A percentile compares a stretch with the other conserved stretches of the same genome.
Evolutionary conservation across 2,113 vertebrate genomes (phyloP).

Genomic region (Etheostoma cragini): DNA sequence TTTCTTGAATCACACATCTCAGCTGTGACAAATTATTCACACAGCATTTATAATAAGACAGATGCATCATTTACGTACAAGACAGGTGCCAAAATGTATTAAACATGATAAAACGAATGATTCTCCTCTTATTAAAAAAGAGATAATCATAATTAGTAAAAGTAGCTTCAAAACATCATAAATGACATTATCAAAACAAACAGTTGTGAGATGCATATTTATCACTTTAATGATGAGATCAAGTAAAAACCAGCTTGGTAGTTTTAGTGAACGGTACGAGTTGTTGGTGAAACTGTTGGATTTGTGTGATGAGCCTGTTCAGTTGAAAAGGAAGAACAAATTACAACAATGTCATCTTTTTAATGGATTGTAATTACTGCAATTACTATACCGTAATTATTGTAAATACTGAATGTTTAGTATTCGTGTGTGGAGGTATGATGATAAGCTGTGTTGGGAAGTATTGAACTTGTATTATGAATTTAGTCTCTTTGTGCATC

Average conservation of each 20-base stretch:
- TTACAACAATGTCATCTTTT: conserved; percentile 54
- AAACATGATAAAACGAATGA: conserved; percentile 4
- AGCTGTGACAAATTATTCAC: conserved; percentile 34
- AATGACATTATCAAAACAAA: conserved; percentile 47
- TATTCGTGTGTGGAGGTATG: conserved; percentile 31
- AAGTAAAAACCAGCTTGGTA: conserved; percentile 6
- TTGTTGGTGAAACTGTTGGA: conserved; percentile 27
- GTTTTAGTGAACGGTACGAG: conserved; percentile 31
- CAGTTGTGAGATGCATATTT: conserved; percentile 41
- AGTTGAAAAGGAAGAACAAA: conserved; percentile 56
- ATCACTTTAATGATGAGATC: conserved; percentile 43
- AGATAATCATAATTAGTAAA: conserved; percentile 27
- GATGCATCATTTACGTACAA: conserved; percentile 9
- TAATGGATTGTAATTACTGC: conserved; percentile 60
- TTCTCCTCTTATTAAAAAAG: conserved; percentile 16
- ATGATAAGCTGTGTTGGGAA: conserved; percentile 30
- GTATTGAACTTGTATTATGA: neutral
- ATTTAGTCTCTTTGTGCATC: neutral
- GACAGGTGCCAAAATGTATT: conserved; percentile 6
- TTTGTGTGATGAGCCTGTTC: conserved; percentile 53
- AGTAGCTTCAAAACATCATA: conserved; percentile 40
- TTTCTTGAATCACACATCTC: conserved; percentile 34
- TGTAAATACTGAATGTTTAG: conserved; percentile 58
- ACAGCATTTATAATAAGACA: conserved; percentile 34
- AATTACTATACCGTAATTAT: conserved; percentile 63